A percentile compares a stretch with the other conserved stretches of the same genome.
Evolutionary conservation across 2,888 invertebrate genomes (phyloP).

Genomic region (Ischnura elegans): DNA sequence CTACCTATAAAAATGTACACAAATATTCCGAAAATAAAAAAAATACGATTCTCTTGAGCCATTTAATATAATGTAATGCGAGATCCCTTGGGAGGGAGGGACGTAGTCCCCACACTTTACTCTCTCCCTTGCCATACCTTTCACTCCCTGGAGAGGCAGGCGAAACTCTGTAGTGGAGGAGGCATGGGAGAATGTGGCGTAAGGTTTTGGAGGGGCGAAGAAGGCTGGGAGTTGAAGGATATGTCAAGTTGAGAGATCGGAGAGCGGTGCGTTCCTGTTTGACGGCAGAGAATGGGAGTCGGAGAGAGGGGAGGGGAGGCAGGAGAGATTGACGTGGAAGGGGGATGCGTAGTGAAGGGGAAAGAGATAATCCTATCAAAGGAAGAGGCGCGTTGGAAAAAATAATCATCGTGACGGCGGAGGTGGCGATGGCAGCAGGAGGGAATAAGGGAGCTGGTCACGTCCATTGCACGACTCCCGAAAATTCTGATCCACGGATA

Average conservation of each 20-base stretch:
- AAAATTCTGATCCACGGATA: neutral
- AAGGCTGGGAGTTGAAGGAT: neutral
- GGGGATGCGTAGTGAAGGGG: neutral
- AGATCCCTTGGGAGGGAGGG: no score
- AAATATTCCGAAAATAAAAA: no score
- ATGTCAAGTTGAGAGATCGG: slow-evolving; percentile 38
- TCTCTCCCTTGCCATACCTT: no score
- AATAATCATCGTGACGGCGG: neutral
- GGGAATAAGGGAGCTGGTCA: slow-evolving; percentile 22
- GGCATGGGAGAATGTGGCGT: neutral
- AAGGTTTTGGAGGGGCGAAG: neutral
- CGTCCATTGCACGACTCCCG: neutral
- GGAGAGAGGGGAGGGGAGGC: neutral
- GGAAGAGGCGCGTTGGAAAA: slow-evolving; percentile 8
- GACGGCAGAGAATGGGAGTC: neutral
- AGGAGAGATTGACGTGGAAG: neutral
- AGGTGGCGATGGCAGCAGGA: neutral
- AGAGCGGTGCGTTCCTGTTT: slow-evolving; percentile 20
- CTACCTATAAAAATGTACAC: no score
- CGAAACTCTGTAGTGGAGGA: no score
- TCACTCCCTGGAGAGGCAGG: no score
- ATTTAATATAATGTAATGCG: no score
- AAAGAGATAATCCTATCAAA: slow-evolving; percentile 36
- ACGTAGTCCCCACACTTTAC: no score
- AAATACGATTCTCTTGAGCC: no score